Evolutionary conservation across 2,113 vertebrate species (phyloP).

Genomic region (Chaetops frenatus): DNA sequence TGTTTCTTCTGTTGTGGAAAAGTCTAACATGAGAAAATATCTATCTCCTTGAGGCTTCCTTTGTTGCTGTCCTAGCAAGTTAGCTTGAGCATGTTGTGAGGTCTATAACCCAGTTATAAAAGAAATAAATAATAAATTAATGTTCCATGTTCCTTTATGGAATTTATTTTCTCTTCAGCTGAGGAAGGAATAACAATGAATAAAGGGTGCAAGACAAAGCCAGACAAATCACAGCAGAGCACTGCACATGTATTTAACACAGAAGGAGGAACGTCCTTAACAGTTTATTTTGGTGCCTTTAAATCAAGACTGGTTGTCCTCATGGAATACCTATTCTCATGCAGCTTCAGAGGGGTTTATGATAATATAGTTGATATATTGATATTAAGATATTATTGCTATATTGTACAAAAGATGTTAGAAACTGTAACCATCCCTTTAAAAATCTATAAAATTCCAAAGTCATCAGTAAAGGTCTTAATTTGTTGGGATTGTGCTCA

Average conservation of each 20-base stretch:
- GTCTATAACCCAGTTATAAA: neutral
- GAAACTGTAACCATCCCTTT: neutral
- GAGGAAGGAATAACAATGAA: neutral
- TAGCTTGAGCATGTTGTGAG: neutral
- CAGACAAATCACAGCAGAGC: neutral
- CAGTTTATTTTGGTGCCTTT: neutral
- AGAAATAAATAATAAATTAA: neutral
- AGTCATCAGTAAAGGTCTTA: neutral
- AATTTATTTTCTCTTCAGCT: neutral
- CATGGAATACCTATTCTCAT: neutral
- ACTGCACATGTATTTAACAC: neutral
- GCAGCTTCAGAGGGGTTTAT: neutral
- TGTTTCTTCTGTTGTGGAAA: neutral
- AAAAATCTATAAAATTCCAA: neutral
- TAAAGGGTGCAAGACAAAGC: neutral
- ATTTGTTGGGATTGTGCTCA: neutral
- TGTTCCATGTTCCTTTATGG: neutral
- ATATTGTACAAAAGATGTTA: neutral
- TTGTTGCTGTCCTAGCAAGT: neutral
- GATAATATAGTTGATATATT: neutral
- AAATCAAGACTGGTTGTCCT: neutral
- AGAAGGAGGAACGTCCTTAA: neutral
- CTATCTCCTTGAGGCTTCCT: neutral
- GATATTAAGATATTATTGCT: neutral
- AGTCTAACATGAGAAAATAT: neutral